Percentiles rank a stretch among this genome's conserved stretches.
Evolutionary conservation across 92 coral and sea anemone species (phyloP).

Genomic region (Zoanthus gigantus): DNA sequence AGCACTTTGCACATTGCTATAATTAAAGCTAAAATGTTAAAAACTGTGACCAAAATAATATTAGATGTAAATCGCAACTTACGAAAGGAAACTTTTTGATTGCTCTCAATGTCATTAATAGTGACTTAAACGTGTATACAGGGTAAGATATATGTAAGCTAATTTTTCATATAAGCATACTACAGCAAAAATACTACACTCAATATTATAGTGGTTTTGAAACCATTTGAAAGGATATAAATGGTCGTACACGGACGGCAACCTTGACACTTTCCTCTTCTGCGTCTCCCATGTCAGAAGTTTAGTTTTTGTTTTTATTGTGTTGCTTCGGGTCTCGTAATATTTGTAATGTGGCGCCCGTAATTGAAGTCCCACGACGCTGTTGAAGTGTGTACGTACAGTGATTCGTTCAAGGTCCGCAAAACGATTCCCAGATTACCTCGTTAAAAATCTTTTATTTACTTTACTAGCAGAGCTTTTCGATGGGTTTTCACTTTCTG

Average conservation of each 20-base stretch:
- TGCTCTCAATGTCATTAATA: not conserved
- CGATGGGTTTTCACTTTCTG: not conserved
- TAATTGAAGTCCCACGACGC: not conserved
- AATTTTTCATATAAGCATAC: not conserved
- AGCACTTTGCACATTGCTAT: too few species aligned
- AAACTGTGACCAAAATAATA: not conserved
- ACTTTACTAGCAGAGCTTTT: not conserved
- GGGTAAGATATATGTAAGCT: not conserved
- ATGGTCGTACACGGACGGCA: not conserved
- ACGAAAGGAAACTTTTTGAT: not conserved
- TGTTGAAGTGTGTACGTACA: not conserved
- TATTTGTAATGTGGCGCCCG: not conserved
- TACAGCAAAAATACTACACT: not conserved
- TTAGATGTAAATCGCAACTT: not conserved
- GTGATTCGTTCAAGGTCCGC: not conserved
- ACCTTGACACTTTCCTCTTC: slow-evolving; percentile 9
- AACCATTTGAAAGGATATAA: not conserved
- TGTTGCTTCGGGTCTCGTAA: not conserved
- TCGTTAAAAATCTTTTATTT: not conserved
- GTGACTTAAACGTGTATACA: not conserved
- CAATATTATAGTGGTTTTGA: not conserved
- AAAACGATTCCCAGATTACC: not conserved
- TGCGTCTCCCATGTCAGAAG: not conserved
- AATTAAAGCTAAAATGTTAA: not conserved
- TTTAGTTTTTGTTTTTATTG: not conserved